phyloP scores from a whole-genome alignment of 2,888 invertebrate species.

The Drosophila incognita region DNA sequence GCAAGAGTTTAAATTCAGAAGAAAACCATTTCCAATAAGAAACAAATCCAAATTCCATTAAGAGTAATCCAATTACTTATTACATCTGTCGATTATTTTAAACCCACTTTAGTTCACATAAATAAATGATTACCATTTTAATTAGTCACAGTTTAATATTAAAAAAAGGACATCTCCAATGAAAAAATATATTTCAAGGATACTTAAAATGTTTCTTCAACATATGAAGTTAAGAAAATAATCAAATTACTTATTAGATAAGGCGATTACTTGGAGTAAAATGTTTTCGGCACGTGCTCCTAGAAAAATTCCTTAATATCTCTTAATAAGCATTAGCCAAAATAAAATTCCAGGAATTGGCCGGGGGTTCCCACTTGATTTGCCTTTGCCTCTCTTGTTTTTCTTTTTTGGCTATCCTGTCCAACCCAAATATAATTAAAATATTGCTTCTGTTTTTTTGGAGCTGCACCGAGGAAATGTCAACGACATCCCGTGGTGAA shows the following conservation, averaged over 20 bases:
- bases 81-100: neutral
- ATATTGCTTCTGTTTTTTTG: constrained; percentile 48
- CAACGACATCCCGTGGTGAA: constrained; percentile 63
- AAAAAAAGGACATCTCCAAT: neutral
- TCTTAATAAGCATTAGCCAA: constrained; percentile 1
- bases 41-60: neutral
- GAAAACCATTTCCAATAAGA: neutral
- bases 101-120: neutral
- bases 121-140: neutral
- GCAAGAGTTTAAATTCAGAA: neutral
- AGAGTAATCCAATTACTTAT: neutral
- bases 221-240: neutral
- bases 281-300: neutral
- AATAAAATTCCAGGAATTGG: neutral
- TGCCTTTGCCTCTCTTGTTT: neutral
- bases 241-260: neutral
- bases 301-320: neutral
- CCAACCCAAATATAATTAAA: constrained; percentile 63
- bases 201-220: neutral
- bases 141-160: neutral
- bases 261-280: neutral
- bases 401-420: constrained; percentile 17
- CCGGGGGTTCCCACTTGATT: neutral
- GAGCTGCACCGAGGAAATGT: constrained; percentile 20
- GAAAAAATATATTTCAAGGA: neutral